Conservation (phyloP, 1,140 invertebrate genomes). For the Drosophila virilis region DNA sequence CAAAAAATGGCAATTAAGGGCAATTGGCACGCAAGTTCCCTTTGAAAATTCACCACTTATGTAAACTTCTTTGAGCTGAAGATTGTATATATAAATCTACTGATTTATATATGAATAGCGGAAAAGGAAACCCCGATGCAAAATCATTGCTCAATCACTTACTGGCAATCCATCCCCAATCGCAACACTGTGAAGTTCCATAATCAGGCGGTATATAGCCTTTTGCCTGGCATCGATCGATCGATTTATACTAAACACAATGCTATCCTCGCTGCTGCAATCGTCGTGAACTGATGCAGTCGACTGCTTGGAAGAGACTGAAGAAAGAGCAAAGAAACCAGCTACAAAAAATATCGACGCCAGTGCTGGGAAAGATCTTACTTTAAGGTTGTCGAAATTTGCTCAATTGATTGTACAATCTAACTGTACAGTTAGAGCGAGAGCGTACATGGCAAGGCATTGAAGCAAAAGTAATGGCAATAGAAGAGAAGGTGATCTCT, state of each 20-base stretch:
- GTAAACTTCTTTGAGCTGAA: constrained; percentile 36
- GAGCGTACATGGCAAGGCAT: constrained; percentile 11
- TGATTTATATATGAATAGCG: not conserved
- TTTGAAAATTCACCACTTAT: constrained; percentile 40
- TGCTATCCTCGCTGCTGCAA: constrained; percentile 12
- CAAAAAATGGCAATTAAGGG: constrained; percentile 9
- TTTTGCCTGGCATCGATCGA: constrained; percentile 44
- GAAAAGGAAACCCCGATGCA: not conserved
- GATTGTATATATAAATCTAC: not conserved
- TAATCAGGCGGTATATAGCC: constrained; percentile 22
- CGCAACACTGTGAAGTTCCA: constrained; percentile 63
- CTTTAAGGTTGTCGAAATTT: constrained; percentile 54
- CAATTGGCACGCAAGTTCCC: constrained; percentile 29
- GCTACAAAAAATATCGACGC: constrained; percentile 27
- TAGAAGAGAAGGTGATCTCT: constrained; percentile 13
- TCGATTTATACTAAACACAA: constrained; percentile 21
- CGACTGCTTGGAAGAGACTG: constrained; percentile 38
- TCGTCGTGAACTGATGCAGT: constrained; percentile 20
- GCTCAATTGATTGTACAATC: constrained; percentile 41
- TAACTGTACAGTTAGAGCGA: constrained; percentile 32
- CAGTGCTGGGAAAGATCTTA: constrained; percentile 36
- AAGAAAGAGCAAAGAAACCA: constrained; percentile 34
- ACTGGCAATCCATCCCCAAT: constrained; percentile 36
- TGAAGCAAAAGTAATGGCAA: constrained; percentile 21
- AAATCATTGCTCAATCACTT: constrained; percentile 19